Evolutionary conservation across 2,888 invertebrate genomes (phyloP).

Genomic region (Xylota segnis): DNA sequence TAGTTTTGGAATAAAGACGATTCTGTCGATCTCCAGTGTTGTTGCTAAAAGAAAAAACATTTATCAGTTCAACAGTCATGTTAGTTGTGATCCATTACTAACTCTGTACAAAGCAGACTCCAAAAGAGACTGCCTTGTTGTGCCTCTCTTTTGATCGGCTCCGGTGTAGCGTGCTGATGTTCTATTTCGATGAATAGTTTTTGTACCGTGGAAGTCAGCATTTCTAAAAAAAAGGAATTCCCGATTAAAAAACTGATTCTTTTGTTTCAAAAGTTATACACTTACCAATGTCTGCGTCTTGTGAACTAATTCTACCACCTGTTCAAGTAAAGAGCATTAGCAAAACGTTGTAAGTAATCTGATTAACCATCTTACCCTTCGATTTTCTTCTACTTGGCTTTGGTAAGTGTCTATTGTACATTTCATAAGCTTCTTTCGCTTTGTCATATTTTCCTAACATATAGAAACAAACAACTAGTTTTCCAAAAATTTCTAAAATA

Average conservation of each 20-base stretch:
- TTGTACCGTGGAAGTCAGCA: constrained; percentile 13
- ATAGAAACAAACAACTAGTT: constrained; percentile 25
- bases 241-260: neutral
- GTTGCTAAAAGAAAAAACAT: neutral
- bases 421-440: constrained; percentile 18
- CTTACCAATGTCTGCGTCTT: constrained; percentile 24
- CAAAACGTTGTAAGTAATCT: neutral
- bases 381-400: neutral
- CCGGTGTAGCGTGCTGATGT: constrained; percentile 18
- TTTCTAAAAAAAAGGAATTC: neutral
- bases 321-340: neutral
- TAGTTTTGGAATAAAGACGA: constrained; percentile 30
- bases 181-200: constrained; percentile 24
- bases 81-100: neutral
- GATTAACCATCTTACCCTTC: neutral
- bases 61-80: neutral
- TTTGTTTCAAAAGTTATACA: no score
- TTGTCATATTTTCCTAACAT: constrained; percentile 39
- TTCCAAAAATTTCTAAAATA: constrained; percentile 29
- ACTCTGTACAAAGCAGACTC: constrained; percentile 17
- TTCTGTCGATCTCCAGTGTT: neutral
- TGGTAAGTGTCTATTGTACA: constrained; percentile 11
- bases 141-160: neutral
- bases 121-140: constrained; percentile 7
- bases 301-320: neutral